Base-by-base conservation (phyloP, 2,113 vertebrate species). In the Entomyzon cyanotis region DNA sequence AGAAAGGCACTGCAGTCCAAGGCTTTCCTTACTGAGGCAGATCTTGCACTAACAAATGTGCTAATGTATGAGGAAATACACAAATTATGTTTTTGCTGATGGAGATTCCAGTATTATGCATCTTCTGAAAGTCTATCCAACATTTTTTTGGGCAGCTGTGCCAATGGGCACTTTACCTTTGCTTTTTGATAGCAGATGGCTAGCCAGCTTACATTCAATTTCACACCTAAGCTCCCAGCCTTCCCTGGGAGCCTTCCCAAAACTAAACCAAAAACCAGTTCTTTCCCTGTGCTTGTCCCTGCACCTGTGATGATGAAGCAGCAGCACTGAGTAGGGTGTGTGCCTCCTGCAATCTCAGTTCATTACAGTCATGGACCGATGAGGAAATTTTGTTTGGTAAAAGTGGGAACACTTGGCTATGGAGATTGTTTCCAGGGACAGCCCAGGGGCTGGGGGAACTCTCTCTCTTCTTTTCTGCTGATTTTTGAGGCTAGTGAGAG, bases 331-430 rank as follows among this genome's bases (percentile, higher is more conserved):
- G 27, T 12, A 58, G n/a, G 8, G 8, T 0, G 0, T 19, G 8
- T 31, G 39, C 24, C 31, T 83, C 77, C 49, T 86, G 39, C 68
- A 67, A 14, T 17, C 42, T 60, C 53, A 13, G 25, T 11, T 89
- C 56, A 11, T 65, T 80, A 49, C 30, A 47, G 14, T 19, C 52
- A 25, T 7, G 6, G 33, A 59, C 12, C 0, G 0, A 49, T 10
- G 15, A 84, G 7, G 55, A 90, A 41, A 85, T 58, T 70, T 56
- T 17, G 9, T 47, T 50, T 77, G 42, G 44, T 14, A 41, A 2
- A 79, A 77, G 42, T 3, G 11, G 24, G 30, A 59, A 76, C n/a
- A 67, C 31, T 39, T 2, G 4, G 18, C 16, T 49, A 11, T 12
- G 31, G 46, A 60, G 28, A 53, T 15, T 23, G 22, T 2, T 84